Evolutionary conservation across 1,140 invertebrate species (phyloP), one percentile per base, ranked within the genome.

Genomic region (Agrilus planipennis): DNA sequence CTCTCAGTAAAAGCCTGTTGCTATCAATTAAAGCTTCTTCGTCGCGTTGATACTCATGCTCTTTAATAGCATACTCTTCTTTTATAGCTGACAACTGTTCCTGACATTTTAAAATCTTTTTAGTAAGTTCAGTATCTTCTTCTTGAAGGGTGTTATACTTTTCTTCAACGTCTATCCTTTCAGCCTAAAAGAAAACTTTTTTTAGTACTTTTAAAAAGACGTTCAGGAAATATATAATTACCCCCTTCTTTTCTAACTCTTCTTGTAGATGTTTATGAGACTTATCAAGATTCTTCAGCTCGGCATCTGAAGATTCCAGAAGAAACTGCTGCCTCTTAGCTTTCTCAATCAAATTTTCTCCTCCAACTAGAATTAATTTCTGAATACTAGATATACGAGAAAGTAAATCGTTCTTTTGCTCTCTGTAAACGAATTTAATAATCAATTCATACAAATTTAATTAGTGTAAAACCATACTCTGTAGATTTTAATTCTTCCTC

Each of bases 261-360:
- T 82, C 77, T 46, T 83, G 77, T 11, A 99, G 65, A 43, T 86
- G 73, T 47, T 84, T 75, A 59, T 98, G 91, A 45, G 81, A 82
- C 30, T 79, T 71, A 39, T 83, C 79, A 25, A 89, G 67, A 49
- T 81, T 75, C 53, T 95, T 87, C 30, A 99, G 66, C 62, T 99
- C 93, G 20, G 74, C 71, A n/a, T 88, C 83, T 2, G 89, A 89
- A 43, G 88, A 85, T 51, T 91, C 89, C 11, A 99, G 68, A 16
- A 98, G 66, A 34, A 62, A 60, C 41, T 79, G 71, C 49, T 97
- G 88, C 57, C 99, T 93, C 63, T 98, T 89, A 0, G 92, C 93
- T 60, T 97, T 98, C 61, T 98, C 93, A 40, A 99, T 71, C 6
- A 99, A 71, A 70, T 99, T 99, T 66, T 97, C 95, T 5, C 95